These are phyloP conservation scores for Heliconius sara DNA, from an alignment of 2,888 invertebrate species.

Conservation along the genomic window DNA sequence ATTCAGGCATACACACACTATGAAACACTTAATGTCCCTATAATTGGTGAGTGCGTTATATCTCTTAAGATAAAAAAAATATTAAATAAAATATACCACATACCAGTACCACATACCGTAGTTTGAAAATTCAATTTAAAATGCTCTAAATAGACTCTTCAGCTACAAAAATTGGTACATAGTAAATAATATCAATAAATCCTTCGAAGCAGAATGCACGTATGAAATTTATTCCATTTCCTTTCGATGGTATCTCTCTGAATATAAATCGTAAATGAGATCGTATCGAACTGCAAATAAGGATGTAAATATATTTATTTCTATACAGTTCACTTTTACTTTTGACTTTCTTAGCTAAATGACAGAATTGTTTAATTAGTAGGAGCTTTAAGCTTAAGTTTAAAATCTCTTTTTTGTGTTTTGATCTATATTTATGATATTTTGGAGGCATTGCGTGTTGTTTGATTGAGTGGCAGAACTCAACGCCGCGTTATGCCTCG, in stretches of 20 bases:
- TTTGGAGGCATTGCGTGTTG: too few relatives aligned
- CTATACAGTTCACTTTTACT: neutral
- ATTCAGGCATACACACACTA: too few relatives aligned
- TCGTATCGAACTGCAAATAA: slow-evolving; percentile 39
- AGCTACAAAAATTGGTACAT: slow-evolving; percentile 32
- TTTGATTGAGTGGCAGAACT: too few relatives aligned
- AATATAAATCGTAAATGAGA: slow-evolving; percentile 53
- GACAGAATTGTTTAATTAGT: neutral
- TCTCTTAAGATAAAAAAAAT: neutral
- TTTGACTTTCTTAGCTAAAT: neutral
- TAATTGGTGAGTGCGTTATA: too few relatives aligned
- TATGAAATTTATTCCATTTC: slow-evolving; percentile 55
- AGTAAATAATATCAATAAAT: slow-evolving; percentile 46
- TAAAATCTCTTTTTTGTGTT: too few relatives aligned
- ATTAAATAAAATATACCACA: neutral
- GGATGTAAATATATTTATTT: neutral
- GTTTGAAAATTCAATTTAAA: slow-evolving; percentile 19
- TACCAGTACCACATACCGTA: too few relatives aligned
- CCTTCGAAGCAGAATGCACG: slow-evolving; percentile 47
- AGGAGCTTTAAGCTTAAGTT: too few relatives aligned
- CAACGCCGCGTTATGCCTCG: too few relatives aligned
- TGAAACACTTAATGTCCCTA: too few relatives aligned
- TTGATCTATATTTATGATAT: too few relatives aligned
- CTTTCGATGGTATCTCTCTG: slow-evolving; percentile 52
- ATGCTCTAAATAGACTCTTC: slow-evolving; percentile 33